phyloP scores from a whole-genome alignment of 1,140 invertebrate genomes.

The Palaemon carinicauda region DNA sequence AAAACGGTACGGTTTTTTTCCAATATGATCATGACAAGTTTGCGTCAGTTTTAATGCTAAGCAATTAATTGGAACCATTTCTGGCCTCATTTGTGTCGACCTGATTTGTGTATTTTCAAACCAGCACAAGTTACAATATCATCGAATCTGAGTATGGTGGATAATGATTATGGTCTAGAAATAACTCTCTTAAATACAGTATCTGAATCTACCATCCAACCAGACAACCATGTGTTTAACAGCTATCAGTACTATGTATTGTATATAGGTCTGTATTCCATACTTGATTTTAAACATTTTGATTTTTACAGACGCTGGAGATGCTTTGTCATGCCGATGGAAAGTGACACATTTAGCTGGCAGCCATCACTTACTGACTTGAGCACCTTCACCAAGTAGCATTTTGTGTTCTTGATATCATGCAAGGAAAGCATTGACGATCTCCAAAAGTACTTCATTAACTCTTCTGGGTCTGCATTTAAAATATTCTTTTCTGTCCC shows the following conservation, averaged over 20 bases:
- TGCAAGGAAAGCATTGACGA: background rate
- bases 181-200: too few relatives aligned
- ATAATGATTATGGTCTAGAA: too few relatives aligned
- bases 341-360: background rate
- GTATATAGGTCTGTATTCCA: background rate
- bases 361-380: background rate
- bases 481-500: background rate
- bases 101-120: too few relatives aligned
- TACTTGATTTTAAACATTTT: background rate
- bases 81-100: too few relatives aligned
- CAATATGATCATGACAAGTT: too few relatives aligned
- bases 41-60: too few relatives aligned
- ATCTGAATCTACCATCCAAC: too few relatives aligned
- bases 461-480: background rate
- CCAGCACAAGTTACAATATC: too few relatives aligned
- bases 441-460: conserved; percentile 12
- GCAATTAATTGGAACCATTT: too few relatives aligned
- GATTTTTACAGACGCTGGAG: conserved; percentile 1
- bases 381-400: conserved; percentile 16
- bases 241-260: background rate
- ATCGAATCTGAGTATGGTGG: too few relatives aligned
- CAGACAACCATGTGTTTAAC: too few relatives aligned
- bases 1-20: too few relatives aligned
- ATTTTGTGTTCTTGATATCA: background rate
- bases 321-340: background rate